A percentile compares a stretch with the other conserved stretches of the same genome.
These are phyloP conservation scores for Aporophyla nigra DNA, from an alignment of 2,888 invertebrate species.

Conservation along the genomic window DNA sequence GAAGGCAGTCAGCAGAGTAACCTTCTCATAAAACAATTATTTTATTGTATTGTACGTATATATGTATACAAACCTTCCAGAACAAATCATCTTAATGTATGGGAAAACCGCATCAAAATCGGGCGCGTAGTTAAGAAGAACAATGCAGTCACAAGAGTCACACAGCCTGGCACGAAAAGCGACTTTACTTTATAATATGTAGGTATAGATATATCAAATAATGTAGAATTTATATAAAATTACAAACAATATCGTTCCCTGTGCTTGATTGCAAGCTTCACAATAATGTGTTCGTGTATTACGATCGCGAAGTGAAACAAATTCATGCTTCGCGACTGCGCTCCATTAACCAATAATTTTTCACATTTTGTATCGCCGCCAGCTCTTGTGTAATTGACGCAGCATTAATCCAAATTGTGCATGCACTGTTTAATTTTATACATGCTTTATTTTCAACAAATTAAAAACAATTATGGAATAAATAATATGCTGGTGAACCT, in stretches of 20 bases:
- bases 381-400: conserved; percentile 76
- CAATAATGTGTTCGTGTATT: conserved; percentile 36
- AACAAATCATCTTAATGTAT: too few species aligned
- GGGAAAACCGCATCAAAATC: too few species aligned
- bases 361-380: conserved; percentile 69
- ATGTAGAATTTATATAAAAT: not conserved
- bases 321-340: conserved; percentile 61
- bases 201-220: not conserved
- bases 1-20: too few species aligned
- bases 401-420: conserved; percentile 76
- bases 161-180: too few species aligned
- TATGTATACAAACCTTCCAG: not conserved
- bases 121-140: too few species aligned
- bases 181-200: too few species aligned
- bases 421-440: conserved; percentile 72
- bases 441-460: conserved; percentile 46
- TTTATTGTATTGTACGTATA: too few species aligned
- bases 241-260: not conserved
- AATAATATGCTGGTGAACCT: not conserved
- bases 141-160: too few species aligned
- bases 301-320: conserved; percentile 46
- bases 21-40: not conserved
- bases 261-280: not conserved
- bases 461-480: conserved; percentile 31
- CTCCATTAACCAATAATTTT: conserved; percentile 74